These are phyloP conservation scores for Ophthalmolycus amberensis DNA, from an alignment of 2,113 vertebrate genomes.

Conservation along the genomic window DNA sequence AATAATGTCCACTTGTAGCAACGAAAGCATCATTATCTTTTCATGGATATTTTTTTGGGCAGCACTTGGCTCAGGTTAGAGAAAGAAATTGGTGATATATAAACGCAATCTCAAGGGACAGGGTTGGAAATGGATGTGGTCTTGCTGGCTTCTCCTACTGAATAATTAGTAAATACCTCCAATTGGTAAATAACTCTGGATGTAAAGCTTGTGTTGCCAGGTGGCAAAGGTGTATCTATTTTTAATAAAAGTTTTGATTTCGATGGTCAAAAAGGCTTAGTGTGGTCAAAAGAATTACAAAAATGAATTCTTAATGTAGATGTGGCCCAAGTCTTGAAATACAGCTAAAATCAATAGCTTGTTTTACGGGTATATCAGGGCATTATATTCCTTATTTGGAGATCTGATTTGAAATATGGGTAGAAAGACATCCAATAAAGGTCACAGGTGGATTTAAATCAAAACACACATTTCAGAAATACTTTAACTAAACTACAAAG, in stretches of 20 bases:
- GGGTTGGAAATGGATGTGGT: slow-evolving; percentile 4
- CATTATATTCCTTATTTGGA: neutral
- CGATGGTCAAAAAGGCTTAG: neutral
- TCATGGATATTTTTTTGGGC: slow-evolving; percentile 1
- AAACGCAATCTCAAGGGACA: neutral
- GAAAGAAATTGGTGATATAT: neutral
- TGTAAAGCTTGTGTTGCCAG: neutral
- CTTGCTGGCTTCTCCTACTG: neutral
- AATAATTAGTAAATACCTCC: neutral
- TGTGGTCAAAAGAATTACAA: neutral
- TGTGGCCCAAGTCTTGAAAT: neutral
- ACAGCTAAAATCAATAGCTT: neutral
- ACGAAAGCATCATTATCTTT: neutral
- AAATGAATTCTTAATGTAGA: neutral
- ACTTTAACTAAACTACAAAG: neutral
- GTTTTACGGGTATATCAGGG: neutral
- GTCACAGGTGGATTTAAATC: neutral
- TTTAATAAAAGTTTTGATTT: neutral
- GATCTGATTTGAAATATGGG: neutral
- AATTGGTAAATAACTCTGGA: neutral
- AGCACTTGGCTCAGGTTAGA: neutral
- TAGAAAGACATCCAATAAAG: neutral
- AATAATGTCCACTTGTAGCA: neutral
- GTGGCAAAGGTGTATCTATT: neutral
- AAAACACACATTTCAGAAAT: neutral